Evolutionary conservation across 2,888 invertebrate genomes (phyloP).

Genomic region (Stenichneumon culpator): DNA sequence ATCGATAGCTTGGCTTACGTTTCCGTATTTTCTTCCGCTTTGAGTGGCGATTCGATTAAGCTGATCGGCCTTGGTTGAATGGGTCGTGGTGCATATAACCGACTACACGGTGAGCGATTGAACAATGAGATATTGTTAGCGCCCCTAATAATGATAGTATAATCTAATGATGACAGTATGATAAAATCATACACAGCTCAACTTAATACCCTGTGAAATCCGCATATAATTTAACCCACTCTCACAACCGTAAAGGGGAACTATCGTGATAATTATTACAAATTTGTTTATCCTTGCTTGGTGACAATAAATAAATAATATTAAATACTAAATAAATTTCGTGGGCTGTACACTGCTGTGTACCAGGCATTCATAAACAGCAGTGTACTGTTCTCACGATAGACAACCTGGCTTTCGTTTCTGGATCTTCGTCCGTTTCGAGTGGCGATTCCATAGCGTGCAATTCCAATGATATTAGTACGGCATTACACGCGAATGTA

Average conservation of each 20-base stretch:
- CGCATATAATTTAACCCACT: too few relatives aligned
- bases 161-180: background rate
- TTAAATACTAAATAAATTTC: too few relatives aligned
- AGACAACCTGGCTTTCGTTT: background rate
- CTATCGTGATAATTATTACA: too few relatives aligned
- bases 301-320: too few relatives aligned
- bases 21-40: conserved; percentile 5
- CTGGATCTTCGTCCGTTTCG: conserved; percentile 17
- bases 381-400: background rate
- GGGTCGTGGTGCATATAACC: background rate
- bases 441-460: conserved; percentile 1
- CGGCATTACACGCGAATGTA: conserved; percentile 34
- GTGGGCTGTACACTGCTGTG: too few relatives aligned
- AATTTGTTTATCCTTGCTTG: too few relatives aligned
- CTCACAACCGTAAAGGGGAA: too few relatives aligned
- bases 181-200: background rate
- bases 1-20: background rate
- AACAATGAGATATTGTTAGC: background rate
- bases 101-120: background rate
- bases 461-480: conserved; percentile 46
- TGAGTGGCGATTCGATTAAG: background rate
- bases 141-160: background rate
- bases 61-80: background rate
- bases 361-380: too few relatives aligned
- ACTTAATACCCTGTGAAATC: background rate